These are phyloP conservation scores for Lonchura striata DNA, from an alignment of 2,113 vertebrate species.

Conservation along the genomic window DNA sequence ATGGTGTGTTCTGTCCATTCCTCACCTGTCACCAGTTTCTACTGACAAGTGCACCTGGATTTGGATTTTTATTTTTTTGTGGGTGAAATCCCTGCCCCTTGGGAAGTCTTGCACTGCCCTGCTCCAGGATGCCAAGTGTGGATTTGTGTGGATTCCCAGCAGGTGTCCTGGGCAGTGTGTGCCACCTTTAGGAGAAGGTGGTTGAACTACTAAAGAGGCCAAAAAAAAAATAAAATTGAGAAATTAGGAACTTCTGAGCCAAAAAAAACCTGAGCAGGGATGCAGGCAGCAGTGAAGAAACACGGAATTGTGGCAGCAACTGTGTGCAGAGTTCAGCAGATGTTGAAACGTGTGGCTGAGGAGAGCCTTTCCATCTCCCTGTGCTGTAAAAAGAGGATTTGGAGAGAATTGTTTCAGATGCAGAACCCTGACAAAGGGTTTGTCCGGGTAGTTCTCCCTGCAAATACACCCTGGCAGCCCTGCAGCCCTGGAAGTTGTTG, in stretches of 20 bases:
- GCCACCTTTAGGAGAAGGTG: neutral
- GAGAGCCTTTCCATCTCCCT: neutral
- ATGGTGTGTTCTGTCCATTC: neutral
- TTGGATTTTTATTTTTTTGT: neutral
- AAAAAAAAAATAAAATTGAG: neutral
- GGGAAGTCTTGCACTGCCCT: neutral
- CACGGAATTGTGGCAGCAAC: neutral
- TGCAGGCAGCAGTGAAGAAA: neutral
- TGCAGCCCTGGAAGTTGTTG: neutral
- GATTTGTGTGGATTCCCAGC: neutral
- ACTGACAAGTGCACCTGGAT: neutral
- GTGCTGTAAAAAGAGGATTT: neutral
- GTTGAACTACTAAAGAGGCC: neutral
- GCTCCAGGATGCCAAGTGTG: neutral
- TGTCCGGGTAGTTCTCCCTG: neutral
- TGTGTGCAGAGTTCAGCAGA: neutral
- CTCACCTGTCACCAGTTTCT: neutral
- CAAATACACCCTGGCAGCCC: neutral
- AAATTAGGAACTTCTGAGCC: neutral
- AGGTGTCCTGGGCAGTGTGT: neutral
- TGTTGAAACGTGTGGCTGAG: neutral
- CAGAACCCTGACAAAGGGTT: neutral
- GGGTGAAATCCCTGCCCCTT: neutral
- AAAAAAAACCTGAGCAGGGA: neutral
- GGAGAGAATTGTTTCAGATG: neutral